phyloP scores from a whole-genome alignment of 2,113 vertebrate genomes.

The Malurus elegans region DNA sequence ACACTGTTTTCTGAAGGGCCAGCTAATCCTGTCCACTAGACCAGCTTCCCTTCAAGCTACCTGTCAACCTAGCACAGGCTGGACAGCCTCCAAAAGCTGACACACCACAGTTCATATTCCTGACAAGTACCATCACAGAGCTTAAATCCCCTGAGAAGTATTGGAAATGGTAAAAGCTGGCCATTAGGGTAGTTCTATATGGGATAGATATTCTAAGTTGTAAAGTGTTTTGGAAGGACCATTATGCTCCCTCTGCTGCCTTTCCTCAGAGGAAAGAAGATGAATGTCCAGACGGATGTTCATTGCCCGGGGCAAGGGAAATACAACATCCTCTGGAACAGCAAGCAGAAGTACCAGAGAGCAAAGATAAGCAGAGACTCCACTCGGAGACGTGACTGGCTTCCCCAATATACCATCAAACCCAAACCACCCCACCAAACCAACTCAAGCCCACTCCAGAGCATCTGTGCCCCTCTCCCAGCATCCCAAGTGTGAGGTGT shows the following conservation, averaged over 20 bases:
- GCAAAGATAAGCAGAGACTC: background rate
- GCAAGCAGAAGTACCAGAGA: rapidly evolving
- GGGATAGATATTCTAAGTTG: background rate
- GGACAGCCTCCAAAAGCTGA: background rate
- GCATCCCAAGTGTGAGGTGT: background rate
- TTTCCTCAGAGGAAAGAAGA: background rate
- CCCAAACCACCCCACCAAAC: background rate
- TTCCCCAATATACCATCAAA: background rate
- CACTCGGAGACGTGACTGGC: rapidly evolving
- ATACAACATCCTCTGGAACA: background rate
- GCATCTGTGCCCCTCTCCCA: background rate
- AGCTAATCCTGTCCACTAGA: background rate
- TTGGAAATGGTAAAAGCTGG: background rate
- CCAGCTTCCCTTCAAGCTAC: background rate
- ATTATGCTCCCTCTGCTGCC: background rate
- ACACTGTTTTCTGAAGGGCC: background rate
- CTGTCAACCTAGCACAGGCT: background rate
- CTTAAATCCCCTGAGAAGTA: background rate
- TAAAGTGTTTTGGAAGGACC: background rate
- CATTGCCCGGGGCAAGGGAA: conserved; percentile 10
- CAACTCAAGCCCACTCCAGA: background rate
- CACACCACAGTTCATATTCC: background rate
- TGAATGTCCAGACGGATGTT: background rate
- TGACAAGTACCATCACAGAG: background rate
- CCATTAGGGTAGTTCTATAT: background rate